phyloP scores from a whole-genome alignment of 2,888 invertebrate species.

The Chromoteleia sp. region DNA sequence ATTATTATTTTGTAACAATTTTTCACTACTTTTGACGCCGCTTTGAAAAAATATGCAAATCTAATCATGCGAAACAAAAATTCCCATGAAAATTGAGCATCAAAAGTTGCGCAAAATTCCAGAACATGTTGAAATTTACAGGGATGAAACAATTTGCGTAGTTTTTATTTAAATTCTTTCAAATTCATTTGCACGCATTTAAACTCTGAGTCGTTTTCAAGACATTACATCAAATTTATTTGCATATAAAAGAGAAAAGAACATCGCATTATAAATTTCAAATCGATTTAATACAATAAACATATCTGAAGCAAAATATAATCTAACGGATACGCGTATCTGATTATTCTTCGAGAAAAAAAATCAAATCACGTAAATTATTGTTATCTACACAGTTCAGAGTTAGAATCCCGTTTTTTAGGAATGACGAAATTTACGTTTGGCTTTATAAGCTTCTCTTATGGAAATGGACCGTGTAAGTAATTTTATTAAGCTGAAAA shows the following conservation, averaged over 20 bases:
- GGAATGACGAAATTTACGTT: constrained; percentile 29
- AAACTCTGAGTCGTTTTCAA: constrained; percentile 20
- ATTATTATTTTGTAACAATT: constrained; percentile 34
- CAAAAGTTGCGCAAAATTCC: constrained; percentile 43
- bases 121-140: constrained; percentile 48
- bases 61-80: constrained; percentile 42
- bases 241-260: constrained; percentile 28
- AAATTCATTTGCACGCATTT: constrained; percentile 24
- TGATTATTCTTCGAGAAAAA: constrained; percentile 4
- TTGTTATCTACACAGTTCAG: constrained; percentile 32
- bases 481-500: constrained; percentile 22
- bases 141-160: constrained; percentile 38
- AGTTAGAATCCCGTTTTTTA: constrained; percentile 24
- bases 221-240: constrained; percentile 29
- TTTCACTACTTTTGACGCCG: constrained; percentile 27
- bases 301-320: constrained; percentile 19
- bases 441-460: constrained; percentile 26
- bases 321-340: too few species aligned
- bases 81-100: constrained; percentile 50
- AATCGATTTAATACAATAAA: constrained; percentile 46
- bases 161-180: constrained; percentile 46
- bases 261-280: constrained; percentile 36
- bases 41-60: constrained; percentile 51
- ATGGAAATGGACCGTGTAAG: constrained; percentile 27
- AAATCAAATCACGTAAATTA: constrained; percentile 48